These are phyloP conservation scores for Aleadryas rufinucha DNA, from an alignment of 2,113 vertebrate genomes.

Conservation along the genomic window DNA sequence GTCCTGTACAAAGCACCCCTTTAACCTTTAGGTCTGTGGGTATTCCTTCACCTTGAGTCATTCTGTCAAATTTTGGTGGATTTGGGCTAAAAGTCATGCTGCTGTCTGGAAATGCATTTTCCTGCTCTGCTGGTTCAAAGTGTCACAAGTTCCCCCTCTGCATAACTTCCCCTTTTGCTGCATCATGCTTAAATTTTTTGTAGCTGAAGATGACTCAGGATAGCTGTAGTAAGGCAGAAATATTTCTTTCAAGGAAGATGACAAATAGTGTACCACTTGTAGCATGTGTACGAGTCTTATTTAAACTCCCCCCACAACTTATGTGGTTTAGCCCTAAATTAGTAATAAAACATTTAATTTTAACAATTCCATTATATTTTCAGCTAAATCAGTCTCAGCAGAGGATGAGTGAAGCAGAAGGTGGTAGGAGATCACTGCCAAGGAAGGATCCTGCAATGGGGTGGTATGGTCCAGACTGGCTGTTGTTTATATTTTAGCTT, in stretches of 20 bases:
- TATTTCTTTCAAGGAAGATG: neutral
- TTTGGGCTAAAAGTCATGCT: neutral
- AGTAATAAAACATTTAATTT: neutral
- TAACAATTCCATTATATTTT: neutral
- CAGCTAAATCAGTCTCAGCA: neutral
- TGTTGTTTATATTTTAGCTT: neutral
- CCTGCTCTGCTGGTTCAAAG: neutral
- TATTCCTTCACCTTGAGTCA: neutral
- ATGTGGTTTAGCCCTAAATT: neutral
- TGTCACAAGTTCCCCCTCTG: neutral
- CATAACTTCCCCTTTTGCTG: neutral
- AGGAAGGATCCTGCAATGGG: neutral
- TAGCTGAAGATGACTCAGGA: neutral
- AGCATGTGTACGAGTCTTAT: neutral
- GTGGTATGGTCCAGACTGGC: neutral
- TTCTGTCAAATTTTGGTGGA: neutral
- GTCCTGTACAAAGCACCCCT: neutral
- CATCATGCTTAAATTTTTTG: neutral
- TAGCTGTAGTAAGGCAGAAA: neutral
- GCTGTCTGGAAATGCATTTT: neutral
- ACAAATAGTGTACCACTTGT: neutral
- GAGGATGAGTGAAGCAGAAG: neutral
- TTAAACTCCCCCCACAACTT: fast-evolving
- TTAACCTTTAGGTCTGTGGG: neutral
- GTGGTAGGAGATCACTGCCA: neutral